Base-by-base conservation (phyloP, 2,888 invertebrate species). In the Phortica magna region DNA sequence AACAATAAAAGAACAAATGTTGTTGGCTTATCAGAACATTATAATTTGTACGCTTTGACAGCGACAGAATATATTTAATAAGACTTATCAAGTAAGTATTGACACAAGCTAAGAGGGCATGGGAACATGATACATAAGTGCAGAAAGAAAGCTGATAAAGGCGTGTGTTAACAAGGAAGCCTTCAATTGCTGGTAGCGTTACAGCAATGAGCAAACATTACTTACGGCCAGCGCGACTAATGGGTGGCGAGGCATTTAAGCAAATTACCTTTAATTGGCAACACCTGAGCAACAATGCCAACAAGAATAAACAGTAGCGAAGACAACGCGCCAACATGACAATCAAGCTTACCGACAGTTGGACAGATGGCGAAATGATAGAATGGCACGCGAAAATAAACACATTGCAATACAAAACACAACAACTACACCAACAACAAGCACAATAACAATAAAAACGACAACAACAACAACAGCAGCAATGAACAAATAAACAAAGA, bases 361-460 rank as follows among this genome's bases (percentile, higher is more conserved):
- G 19, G 53, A 22, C 12, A 53, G 22, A 41, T 19, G 53, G 19
- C 14, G 9, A 61, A 61, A 17, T 5, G 71, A n/a, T n/a, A 39
- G 53, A 41, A 17, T 57, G 31, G 53, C 70, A 48, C 6, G 39
- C 64, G 65, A 61, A 12, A 81, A 84, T 85, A 85, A 87, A 85
- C 87, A 85, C 85, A 87, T 81, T 83, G 87, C 39, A 88, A 87
- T 84, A 84, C 79, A 81, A 80, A 81, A 77, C 71, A 17, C 78
- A 78, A 55, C 82, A 78, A 43, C 73, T 70, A 59, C 74, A 78
- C 76, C 80, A 80, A 74, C 73, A 81, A 76, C 80, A 79, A 85
- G 6, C 42, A 79, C 78, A 80, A 75, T 80, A 75, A 79, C 65
- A 19, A 42, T 41, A 68, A 31, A 64, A 78, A 77, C 77, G 68